Percentiles rank a stretch among this genome's conserved stretches.
Conservation (phyloP, 1,140 invertebrate species). For the Contarinia nasturtii region DNA sequence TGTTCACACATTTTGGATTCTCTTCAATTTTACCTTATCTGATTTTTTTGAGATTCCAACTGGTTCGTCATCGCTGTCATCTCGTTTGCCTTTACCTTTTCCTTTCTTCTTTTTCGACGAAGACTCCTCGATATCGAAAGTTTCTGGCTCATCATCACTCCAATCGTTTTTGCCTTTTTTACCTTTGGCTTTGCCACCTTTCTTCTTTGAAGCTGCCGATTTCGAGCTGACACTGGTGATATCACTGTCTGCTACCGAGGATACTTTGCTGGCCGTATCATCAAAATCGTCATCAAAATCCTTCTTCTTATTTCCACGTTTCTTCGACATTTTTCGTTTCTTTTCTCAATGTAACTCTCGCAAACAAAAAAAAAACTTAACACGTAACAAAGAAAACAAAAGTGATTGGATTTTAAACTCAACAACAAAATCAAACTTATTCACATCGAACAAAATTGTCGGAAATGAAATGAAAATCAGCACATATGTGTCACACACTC, state of each 20-base stretch:
- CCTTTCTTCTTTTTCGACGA: slow-evolving; percentile 9
- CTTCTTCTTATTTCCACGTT: slow-evolving; percentile 38
- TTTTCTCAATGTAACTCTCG: no score
- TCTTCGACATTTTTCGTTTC: slow-evolving; percentile 31
- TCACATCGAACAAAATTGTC: no score
- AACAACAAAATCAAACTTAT: no score
- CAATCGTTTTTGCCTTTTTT: slow-evolving; percentile 30
- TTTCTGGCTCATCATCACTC: slow-evolving; percentile 28
- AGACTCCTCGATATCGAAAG: slow-evolving; percentile 17
- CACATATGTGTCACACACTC: no score
- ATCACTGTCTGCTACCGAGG: background rate
- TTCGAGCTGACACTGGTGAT: background rate
- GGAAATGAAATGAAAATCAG: no score
- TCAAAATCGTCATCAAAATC: slow-evolving; percentile 35
- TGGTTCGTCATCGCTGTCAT: slow-evolving; percentile 14
- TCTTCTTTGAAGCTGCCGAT: slow-evolving; percentile 23
- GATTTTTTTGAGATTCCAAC: background rate
- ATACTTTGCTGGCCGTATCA: slow-evolving; percentile 9
- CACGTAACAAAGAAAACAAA: no score
- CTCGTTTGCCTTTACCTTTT: slow-evolving; percentile 17
- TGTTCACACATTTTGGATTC: no score
- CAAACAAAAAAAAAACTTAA: background rate
- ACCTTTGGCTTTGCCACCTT: slow-evolving; percentile 25
- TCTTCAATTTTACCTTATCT: no score
- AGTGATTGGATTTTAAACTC: no score